These are phyloP conservation scores for Sminthurinus signatus DNA, from an alignment of 1,140 invertebrate genomes.

Conservation along the genomic window DNA sequence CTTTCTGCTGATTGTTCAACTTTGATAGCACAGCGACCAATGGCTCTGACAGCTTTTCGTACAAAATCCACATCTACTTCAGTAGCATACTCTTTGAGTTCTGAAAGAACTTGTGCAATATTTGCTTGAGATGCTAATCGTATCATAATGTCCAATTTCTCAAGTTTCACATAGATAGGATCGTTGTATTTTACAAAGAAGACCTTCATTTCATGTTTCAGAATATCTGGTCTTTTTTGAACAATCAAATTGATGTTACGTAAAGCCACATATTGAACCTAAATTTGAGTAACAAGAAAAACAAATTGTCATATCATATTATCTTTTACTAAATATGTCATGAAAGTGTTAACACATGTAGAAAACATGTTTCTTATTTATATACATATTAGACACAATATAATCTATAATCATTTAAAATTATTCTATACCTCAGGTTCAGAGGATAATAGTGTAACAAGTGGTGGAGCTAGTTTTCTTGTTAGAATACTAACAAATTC, in stretches of 20 bases:
- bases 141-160: constrained; percentile 99
- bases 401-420: neutral
- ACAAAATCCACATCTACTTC: constrained; percentile 99
- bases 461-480: constrained; percentile 96
- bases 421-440: constrained; percentile 74
- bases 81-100: constrained; percentile 93
- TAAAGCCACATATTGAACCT: constrained; percentile 94
- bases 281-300: no score
- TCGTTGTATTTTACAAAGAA: constrained; percentile 99
- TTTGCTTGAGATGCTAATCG: constrained; percentile 95
- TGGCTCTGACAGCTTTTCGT: constrained; percentile 94
- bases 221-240: constrained; percentile 95
- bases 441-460: constrained; percentile 94
- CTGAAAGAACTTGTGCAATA: constrained; percentile 96
- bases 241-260: constrained; percentile 99
- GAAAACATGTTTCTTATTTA: neutral
- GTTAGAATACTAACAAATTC: constrained; percentile 92
- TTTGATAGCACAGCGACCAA: constrained; percentile 98
- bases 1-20: constrained; percentile 97
- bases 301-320: constrained; percentile 22
- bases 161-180: constrained; percentile 99
- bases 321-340: neutral
- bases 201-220: constrained; percentile 99
- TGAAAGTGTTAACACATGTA: no score
- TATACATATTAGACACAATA: no score